Base-by-base conservation (phyloP, 2,797 vertebrate species). In the Macropodus opercularis region DNA sequence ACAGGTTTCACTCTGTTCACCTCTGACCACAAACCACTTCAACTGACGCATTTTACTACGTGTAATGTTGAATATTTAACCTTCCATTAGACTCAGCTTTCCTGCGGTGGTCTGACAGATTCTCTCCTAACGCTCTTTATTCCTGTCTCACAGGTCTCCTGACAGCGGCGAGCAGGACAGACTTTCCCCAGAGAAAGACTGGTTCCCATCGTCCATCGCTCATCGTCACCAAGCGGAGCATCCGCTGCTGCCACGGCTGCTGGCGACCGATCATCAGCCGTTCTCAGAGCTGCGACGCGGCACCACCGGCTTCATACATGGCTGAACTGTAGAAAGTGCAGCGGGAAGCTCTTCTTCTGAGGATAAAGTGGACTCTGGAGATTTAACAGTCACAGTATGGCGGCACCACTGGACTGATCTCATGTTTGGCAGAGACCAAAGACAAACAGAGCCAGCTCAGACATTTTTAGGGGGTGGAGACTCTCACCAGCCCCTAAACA, bases 351-450 rank as follows among this genome's bases (percentile, higher is more conserved):
- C 11, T 47, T 29, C 35, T 46, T 22, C 18, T 26, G 17, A n/a
- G 43, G 34, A 29, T 22, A 0, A 39, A 23, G 31, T 43, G 4
- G 64, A 72, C 59, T 63, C 15, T 53, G 89, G 90, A 91, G 88
- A 83, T 86, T 79, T 82, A 82, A 90, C 23, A 12, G 54, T 18
- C 3, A 18, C 53, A 46, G 34, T 46, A 23, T 21, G 18, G 26
- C 6, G n/a, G 13, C 49, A 43, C 55, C 27, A 38, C 89, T 90
- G 73, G 83, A 91, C 90, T 90, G 29, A 72, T 40, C 24, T 46
- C 36, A 42, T 87, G 92, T 93, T 93, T 92, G 94, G 90, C 91
- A 91, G 94, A 94, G 94, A 95, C 95, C 96, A 97, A 96, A 96
- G 95, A 96, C 91, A 89, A 93, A 91, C 91, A 89, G 67, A 64